A percentile compares a stretch with the other conserved stretches of the same genome.
Evolutionary conservation across 2,113 vertebrate species (phyloP).

Genomic region (Setophaga coronata): DNA sequence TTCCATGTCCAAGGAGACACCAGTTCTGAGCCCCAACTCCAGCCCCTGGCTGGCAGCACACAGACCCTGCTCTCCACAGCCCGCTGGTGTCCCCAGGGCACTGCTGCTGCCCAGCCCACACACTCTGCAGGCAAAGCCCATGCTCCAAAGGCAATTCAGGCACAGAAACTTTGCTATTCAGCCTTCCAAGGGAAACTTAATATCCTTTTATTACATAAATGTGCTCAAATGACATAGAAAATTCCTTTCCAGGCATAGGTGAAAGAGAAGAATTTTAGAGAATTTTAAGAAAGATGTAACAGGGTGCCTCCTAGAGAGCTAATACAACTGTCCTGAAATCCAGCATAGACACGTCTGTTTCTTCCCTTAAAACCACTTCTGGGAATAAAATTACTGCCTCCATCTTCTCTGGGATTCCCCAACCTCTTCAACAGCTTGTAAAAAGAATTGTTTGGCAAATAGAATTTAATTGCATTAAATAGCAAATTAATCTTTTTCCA

Average conservation of each 20-base stretch:
- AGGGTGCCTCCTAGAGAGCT: not conserved
- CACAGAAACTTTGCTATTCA: not conserved
- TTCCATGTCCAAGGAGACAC: not conserved
- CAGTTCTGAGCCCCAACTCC: not conserved
- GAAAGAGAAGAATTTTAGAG: not conserved
- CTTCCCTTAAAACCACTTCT: conserved; percentile 22
- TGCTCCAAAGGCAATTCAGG: not conserved
- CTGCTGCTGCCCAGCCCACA: accelerated
- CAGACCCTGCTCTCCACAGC: not conserved
- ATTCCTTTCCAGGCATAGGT: not conserved
- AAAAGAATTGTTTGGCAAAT: conserved; percentile 49
- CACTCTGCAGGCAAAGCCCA: not conserved
- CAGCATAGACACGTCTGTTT: not conserved
- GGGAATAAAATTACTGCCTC: not conserved
- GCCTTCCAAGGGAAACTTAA: not conserved
- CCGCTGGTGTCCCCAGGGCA: not conserved
- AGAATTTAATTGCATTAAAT: conserved; percentile 69
- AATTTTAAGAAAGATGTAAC: not conserved
- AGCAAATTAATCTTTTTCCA: conserved; percentile 60
- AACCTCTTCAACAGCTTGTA: conserved; percentile 6
- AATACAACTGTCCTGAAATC: not conserved
- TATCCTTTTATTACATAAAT: not conserved
- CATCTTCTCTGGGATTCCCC: not conserved
- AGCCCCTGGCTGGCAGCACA: not conserved
- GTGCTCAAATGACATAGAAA: not conserved